phyloP scores from a whole-genome alignment of 2,797 vertebrate species.

The Microctenopoma lineatum region DNA sequence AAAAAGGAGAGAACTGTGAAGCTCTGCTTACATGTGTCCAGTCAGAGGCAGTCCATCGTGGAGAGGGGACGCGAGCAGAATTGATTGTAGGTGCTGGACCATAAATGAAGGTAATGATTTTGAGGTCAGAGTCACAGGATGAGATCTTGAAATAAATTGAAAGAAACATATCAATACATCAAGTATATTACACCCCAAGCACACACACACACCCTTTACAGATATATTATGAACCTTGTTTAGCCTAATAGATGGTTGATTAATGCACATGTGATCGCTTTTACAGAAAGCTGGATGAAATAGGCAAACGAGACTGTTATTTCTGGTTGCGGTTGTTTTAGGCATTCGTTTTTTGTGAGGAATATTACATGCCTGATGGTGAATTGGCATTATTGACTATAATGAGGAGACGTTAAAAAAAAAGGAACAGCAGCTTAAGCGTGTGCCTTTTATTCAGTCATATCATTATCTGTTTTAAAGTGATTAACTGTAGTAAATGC shows the following conservation, averaged over 20 bases:
- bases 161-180: slow-evolving; percentile 86
- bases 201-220: slow-evolving; percentile 59
- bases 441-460: slow-evolving; percentile 7
- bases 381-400: slow-evolving; percentile 27
- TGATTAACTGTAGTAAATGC: slow-evolving; percentile 17
- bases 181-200: slow-evolving; percentile 76
- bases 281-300: slow-evolving; percentile 57
- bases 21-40: slow-evolving; percentile 74
- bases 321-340: slow-evolving; percentile 36
- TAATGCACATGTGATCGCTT: slow-evolving; percentile 58
- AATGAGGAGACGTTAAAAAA: slow-evolving; percentile 18
- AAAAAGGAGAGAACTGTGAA: slow-evolving; percentile 32
- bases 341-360: slow-evolving; percentile 18
- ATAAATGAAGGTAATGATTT: slow-evolving; percentile 85
- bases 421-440: not conserved
- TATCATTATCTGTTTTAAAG: slow-evolving; percentile 24
- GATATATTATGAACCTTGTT: slow-evolving; percentile 79
- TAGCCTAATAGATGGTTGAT: slow-evolving; percentile 73
- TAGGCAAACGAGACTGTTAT: slow-evolving; percentile 46
- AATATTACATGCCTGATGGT: slow-evolving; percentile 30
- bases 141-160: slow-evolving; percentile 84
- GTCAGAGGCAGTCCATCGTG: slow-evolving; percentile 71
- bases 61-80: slow-evolving; percentile 70
- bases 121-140: slow-evolving; percentile 77
- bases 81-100: slow-evolving; percentile 83